Conservation (phyloP, 2,113 vertebrate genomes). For the Ophthalmolycus amberensis region DNA sequence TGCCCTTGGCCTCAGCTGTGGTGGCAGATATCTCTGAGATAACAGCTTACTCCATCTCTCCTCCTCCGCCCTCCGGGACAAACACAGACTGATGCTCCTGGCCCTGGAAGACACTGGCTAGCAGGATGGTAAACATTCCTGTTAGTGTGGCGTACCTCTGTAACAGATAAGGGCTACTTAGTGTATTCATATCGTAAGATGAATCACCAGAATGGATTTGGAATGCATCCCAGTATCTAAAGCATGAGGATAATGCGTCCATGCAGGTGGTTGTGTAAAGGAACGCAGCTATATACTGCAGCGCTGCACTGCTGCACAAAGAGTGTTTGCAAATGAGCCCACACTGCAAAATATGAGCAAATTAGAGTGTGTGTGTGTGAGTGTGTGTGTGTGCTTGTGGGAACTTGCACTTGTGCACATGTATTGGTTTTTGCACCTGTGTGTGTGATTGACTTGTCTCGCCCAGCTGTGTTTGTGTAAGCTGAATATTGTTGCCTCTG, state of each 20-base stretch:
- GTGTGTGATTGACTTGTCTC: slow-evolving; percentile 31
- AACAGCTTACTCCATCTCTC: slow-evolving; percentile 44
- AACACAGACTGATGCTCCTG: slow-evolving; percentile 55
- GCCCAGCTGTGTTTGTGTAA: slow-evolving; percentile 52
- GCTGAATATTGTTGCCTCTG: slow-evolving; percentile 58
- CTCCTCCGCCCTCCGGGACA: slow-evolving; percentile 53
- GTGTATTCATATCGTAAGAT: slow-evolving; percentile 48
- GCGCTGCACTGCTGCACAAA: slow-evolving; percentile 34
- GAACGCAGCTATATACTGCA: slow-evolving; percentile 35
- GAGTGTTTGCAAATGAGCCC: slow-evolving; percentile 61
- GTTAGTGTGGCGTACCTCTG: slow-evolving; percentile 42
- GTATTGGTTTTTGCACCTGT: slow-evolving; percentile 43
- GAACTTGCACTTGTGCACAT: slow-evolving; percentile 10
- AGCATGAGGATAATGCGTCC: slow-evolving; percentile 33
- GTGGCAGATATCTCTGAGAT: slow-evolving; percentile 62
- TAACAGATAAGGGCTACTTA: slow-evolving; percentile 50
- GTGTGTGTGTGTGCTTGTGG: slow-evolving; percentile 4
- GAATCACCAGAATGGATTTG: slow-evolving; percentile 46
- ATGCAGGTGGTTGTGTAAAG: slow-evolving; percentile 45
- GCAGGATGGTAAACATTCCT: slow-evolving; percentile 52
- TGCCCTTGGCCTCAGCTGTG: slow-evolving; percentile 65
- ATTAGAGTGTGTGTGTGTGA: slow-evolving; percentile 25
- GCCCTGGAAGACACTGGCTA: slow-evolving; percentile 54
- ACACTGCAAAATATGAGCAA: slow-evolving; percentile 57
- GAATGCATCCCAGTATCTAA: slow-evolving; percentile 41